Percentiles rank a stretch among this genome's conserved stretches.
Evolutionary conservation across 2,113 vertebrate species (phyloP).

Genomic region (Clarias batrachus): DNA sequence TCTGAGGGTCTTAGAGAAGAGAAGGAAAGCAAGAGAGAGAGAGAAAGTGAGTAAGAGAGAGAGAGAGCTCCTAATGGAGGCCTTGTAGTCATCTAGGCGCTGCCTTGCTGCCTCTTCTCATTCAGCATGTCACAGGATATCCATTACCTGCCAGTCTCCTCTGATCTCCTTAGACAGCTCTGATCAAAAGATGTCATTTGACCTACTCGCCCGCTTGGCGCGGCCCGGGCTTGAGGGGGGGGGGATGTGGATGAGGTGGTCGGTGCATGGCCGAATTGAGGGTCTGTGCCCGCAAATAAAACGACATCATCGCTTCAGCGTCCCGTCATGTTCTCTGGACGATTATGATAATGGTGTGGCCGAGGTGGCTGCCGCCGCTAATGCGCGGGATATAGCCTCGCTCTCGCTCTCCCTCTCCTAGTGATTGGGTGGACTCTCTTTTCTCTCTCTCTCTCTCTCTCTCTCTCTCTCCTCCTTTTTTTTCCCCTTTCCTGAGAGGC

Average conservation of each 20-base stretch:
- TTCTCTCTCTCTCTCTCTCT: conserved; percentile 48
- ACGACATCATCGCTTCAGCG: conserved; percentile 99
- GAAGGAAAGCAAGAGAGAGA: conserved; percentile 23
- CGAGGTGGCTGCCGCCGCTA: conserved; percentile 87
- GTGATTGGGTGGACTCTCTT: conserved; percentile 44
- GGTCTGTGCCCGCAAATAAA: conserved; percentile 96
- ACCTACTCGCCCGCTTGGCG: conserved; percentile 86
- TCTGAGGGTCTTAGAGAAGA: conserved; percentile 79
- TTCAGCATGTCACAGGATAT: conserved; percentile 91
- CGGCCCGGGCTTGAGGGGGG: conserved; percentile 46
- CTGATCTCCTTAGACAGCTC: conserved; percentile 99
- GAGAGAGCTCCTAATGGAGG: conserved; percentile 81
- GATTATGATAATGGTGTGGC: conserved; percentile 98
- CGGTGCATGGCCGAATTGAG: conserved; percentile 55
- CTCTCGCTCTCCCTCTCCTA: conserved; percentile 54
- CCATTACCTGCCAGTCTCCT: conserved; percentile 98
- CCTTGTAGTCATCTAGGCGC: conserved; percentile 77
- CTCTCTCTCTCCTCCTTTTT: conserved; percentile 38
- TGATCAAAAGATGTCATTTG: conserved; percentile 99
- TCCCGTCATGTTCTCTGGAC: conserved; percentile 96
- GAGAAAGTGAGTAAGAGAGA: conserved; percentile 8
- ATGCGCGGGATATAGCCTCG: conserved; percentile 78
- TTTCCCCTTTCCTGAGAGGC: conserved; percentile 42
- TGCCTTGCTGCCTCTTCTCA: conserved; percentile 87
- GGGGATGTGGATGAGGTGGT: conserved; percentile 18